Evolutionary conservation across 1,140 invertebrate species (phyloP).

Genomic region (Pseudomyrmex gracilis): DNA sequence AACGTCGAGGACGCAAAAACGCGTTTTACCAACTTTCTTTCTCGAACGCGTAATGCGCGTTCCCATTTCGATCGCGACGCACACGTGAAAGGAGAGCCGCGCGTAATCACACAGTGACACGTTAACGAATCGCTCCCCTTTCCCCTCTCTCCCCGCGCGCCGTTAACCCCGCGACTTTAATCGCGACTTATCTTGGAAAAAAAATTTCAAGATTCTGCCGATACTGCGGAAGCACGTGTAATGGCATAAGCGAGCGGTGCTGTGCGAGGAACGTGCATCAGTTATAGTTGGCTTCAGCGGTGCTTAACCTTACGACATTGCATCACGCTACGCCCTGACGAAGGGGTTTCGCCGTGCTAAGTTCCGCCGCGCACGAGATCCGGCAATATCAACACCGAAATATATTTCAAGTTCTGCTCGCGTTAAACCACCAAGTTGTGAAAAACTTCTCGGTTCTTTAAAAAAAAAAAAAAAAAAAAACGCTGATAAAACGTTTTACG

Average conservation of each 20-base stretch:
- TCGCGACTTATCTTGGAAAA: conserved; percentile 58
- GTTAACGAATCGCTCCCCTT: conserved; percentile 48
- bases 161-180: conserved; percentile 45
- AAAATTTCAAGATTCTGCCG: conserved; percentile 43
- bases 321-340: conserved; percentile 67
- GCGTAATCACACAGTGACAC: conserved; percentile 39
- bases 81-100: neutral
- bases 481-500: conserved; percentile 10
- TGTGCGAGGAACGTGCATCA: conserved; percentile 16
- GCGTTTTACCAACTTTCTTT: neutral
- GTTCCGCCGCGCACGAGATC: conserved; percentile 68
- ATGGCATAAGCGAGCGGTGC: conserved; percentile 61
- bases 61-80: neutral
- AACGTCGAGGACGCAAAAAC: conserved; percentile 6
- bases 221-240: conserved; percentile 51
- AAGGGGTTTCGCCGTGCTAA: conserved; percentile 45
- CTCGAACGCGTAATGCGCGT: neutral
- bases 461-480: too few relatives aligned
- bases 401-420: conserved; percentile 54
- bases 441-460: conserved; percentile 13
- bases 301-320: conserved; percentile 73
- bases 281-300: conserved; percentile 31
- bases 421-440: conserved; percentile 30
- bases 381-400: conserved; percentile 61
- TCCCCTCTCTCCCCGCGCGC: too few relatives aligned